These are phyloP conservation scores for Caerostris darwini DNA, from an alignment of 1,140 invertebrate genomes.

Conservation along the genomic window DNA sequence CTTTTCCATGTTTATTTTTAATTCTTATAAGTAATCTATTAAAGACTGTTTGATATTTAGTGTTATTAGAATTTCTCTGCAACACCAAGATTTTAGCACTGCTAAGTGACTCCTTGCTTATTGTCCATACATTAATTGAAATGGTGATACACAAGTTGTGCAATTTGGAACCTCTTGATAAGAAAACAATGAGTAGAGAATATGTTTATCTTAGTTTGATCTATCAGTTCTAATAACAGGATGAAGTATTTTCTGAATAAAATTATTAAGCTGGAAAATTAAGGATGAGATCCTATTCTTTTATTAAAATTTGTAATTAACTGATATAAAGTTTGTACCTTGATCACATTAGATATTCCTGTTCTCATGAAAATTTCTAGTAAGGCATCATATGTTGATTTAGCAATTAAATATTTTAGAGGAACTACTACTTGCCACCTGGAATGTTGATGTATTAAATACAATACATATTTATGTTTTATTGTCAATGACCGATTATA, in stretches of 20 bases:
- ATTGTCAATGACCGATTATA: neutral
- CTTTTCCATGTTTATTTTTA: constrained; percentile 2
- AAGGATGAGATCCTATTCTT: neutral
- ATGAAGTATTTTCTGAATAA: too few relatives aligned
- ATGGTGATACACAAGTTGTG: too few relatives aligned
- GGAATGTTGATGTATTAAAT: neutral
- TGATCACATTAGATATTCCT: neutral
- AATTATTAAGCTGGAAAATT: neutral
- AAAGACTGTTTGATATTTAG: neutral
- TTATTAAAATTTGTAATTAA: neutral
- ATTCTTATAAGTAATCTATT: neutral
- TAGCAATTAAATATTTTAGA: neutral
- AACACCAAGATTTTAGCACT: too few relatives aligned
- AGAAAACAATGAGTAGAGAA: too few relatives aligned
- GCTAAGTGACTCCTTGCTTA: too few relatives aligned
- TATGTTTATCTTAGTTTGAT: too few relatives aligned
- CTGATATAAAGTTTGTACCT: constrained; percentile 8
- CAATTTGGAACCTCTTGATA: too few relatives aligned
- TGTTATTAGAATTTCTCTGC: neutral
- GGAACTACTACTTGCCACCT: neutral
- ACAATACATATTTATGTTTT: neutral
- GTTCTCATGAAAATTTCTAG: neutral
- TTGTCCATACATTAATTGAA: too few relatives aligned
- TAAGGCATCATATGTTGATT: neutral
- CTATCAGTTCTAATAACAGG: too few relatives aligned